Evolutionary conservation across 2,113 vertebrate species (phyloP), one percentile per base, ranked within the genome.

Genomic region (Chionodraco myersi): DNA sequence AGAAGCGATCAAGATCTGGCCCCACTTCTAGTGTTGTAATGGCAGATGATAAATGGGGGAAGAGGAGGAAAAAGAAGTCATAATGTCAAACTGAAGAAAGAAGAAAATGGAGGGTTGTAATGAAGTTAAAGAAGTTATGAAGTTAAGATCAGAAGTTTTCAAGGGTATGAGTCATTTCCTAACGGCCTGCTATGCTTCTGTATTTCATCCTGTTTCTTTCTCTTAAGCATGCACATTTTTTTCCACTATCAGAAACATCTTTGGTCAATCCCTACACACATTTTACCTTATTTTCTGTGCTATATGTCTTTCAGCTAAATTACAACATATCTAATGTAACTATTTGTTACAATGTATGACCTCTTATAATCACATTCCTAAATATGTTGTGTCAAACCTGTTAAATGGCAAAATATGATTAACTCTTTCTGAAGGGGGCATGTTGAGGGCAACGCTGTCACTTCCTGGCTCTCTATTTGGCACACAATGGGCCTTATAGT

Each of bases 61-160:
- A 98, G 97, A 93, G 96, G 97, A 97, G 96, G 89, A 97, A 96
- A 97, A 97, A 97, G 96, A 98, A 97, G 97, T 90, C 92, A 54
- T 89, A 85, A 88, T 77, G 86, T 92, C 92, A 92, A 91, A 92
- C 75, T 66, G 92, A 93, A 93, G 92, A 93, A 93, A 93, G 92
- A 93, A 93, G 97, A 98, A 41, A 97, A 97, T 96, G 96, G 97
- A 97, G 96, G 96, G 96, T 97, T 97, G 91, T 92, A 91, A 88
- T 93, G 91, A 92, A 92, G 90, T 92, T 72, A 97, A 96, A 96
- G 97, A 97, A 97, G 97, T 92, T 76, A 82, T 92, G 91, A 92
- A 91, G 92, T 93, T 93, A 93, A 86, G 89, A 89, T 93, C 90
- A 93, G 92, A 92, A 91, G 92, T 91, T 87, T 80, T 82, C 86